Base-by-base conservation (phyloP, 2,797 vertebrate genomes). In the Falco rusticolus region DNA sequence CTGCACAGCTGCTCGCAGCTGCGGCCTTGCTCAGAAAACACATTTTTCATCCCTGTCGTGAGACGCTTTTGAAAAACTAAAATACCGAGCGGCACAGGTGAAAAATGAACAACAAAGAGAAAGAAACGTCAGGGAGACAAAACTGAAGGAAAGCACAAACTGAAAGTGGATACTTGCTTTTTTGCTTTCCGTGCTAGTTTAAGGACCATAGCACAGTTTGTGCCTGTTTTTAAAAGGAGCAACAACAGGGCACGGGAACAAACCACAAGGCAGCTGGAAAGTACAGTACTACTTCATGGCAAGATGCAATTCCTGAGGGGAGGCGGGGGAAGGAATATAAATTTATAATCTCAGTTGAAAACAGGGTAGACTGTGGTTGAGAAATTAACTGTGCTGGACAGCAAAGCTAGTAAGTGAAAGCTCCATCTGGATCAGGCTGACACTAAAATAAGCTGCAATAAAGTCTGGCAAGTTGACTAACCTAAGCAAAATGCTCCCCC, bases 361-460 rank as follows among this genome's bases (percentile, higher is more conserved):
- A 83, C 57, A 83, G 59, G 20, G n/a, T 53, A 79, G 70, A 12
- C 24, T 70, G 33, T 54, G 43, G 25, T 10, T 54, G 71, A 95
- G 90, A 92, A 89, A 85, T 89, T 80, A 93, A 82, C 79, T 34
- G 47, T 72, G 51, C 78, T 83, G 93, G 86, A 75, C 92, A 87
- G 78, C 53, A 91, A 19, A 87, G 57, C 34, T 21, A 39, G 53
- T 47, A 93, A 91, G 88, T 65, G 60, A 92, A 94, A 83, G 47
- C 45, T 94, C 84, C 88, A 89, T 87, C 71, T 96, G 93, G 87
- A 86, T 78, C 68, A 88, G 69, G 54, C 84, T 94, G 71, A 92
- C 68, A 74, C 71, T 70, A 80, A 95, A 95, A 95, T 50, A 83
- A 91, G 34, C 53, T 89, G 71, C 43, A 92, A 84, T 78, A 71